phyloP scores from a whole-genome alignment of 2,113 vertebrate species.

The Archilochus colubris region DNA sequence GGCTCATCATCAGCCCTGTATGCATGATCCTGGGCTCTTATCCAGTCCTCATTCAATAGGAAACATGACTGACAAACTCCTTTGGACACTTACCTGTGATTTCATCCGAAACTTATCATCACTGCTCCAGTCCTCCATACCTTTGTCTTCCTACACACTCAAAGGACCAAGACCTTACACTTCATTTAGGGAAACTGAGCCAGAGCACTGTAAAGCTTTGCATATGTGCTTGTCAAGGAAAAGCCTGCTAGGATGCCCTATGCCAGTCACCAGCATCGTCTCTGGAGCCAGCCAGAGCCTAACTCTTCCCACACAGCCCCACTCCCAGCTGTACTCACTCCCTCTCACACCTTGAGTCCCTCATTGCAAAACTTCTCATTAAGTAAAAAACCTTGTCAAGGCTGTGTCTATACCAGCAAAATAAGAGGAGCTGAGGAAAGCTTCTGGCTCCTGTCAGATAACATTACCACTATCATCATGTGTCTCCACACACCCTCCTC shows the following conservation, averaged over 20 bases:
- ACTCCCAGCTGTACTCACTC: neutral
- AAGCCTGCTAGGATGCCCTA: neutral
- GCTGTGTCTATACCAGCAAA: neutral
- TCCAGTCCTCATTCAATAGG: neutral
- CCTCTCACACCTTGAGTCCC: neutral
- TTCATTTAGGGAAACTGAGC: neutral
- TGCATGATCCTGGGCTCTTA: rapidly evolving
- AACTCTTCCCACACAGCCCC: neutral
- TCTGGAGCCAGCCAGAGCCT: neutral
- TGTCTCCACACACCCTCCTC: neutral
- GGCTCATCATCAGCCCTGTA: neutral
- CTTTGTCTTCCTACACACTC: neutral
- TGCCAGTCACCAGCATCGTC: neutral
- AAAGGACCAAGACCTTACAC: neutral
- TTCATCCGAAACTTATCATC: neutral
- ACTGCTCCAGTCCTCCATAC: neutral
- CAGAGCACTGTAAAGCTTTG: neutral
- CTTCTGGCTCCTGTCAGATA: neutral
- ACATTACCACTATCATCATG: neutral
- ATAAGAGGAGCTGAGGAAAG: neutral
- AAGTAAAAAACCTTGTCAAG: neutral
- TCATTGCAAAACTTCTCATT: neutral
- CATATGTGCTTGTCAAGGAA: neutral
- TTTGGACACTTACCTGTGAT: neutral
- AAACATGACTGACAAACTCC: neutral